Evolutionary conservation across 1,140 invertebrate genomes (phyloP), one percentile per base, ranked within the genome.

Genomic region (Sitodiplosis mosellana): DNA sequence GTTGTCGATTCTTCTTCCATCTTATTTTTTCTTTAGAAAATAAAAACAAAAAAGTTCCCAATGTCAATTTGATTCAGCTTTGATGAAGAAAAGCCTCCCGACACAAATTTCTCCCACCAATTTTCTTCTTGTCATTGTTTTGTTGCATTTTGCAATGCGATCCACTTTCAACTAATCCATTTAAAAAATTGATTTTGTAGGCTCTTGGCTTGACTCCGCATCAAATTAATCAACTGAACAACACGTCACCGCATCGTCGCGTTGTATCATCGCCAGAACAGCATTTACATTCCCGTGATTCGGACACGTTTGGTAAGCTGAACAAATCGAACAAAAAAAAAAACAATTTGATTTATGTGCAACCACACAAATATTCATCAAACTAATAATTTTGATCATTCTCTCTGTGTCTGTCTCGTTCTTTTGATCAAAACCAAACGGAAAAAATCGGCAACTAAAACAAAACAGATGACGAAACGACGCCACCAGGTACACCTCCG

Each of bases 401-500:
- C 4, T 27, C 3, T 27, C 27, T 27, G 27, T 27, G 5, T 38
- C 14, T 17, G 5, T 17, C 14, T 38, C 17, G 3, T n/a, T 38
- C 17, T 38, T 12, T 38, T 4, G 36, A 38, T 17, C 7, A 34
- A 8, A 7, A 34, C 33, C 33, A 34, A 8, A 18, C 54, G 53
- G n/a, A n/a, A n/a, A n/a, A n/a, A n/a, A n/a, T n/a, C n/a, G n/a
- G n/a, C n/a, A n/a, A n/a, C n/a, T n/a, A n/a, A n/a, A n/a, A n/a
- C n/a, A n/a, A 27, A 5, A 27, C 27, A 56, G 72, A 73, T 54
- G 59, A 66, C 4, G 71, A 74, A 37, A 67, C 73, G 4, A 83
- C 83, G 22, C 84, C 85, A 1, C 84, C 84, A 37, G 88, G 85
- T 38, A 86, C 87, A 17, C 87, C 86, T 40, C 86, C 87, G 38